A percentile compares a stretch with the other conserved stretches of the same genome.
Conservation (phyloP, 2,113 vertebrate species). For the Poeciliopsis retropinna region DNA sequence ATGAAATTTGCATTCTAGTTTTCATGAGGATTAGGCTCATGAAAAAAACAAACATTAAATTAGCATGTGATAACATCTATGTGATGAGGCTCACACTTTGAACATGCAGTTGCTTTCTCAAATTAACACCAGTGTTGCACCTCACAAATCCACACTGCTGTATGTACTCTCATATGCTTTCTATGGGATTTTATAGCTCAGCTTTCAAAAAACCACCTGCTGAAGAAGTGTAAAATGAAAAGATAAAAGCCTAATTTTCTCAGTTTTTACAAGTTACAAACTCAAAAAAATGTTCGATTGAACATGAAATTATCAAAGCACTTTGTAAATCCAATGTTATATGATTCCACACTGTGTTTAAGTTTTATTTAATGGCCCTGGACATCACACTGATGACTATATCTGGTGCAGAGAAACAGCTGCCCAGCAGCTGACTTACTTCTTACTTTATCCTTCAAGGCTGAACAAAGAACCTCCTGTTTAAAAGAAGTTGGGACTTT, state of each 20-base stretch:
- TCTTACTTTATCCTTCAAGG: neutral
- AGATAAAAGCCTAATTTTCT: slow-evolving; percentile 15
- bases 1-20: neutral
- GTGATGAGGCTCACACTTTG: neutral
- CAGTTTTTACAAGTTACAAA: neutral
- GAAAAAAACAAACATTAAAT: neutral
- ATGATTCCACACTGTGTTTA: slow-evolving; percentile 1
- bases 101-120: neutral
- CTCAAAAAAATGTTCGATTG: neutral
- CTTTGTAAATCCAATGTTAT: neutral
- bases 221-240: slow-evolving; percentile 17
- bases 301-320: neutral
- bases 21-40: neutral
- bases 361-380: slow-evolving; percentile 15
- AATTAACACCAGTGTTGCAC: neutral
- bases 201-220: slow-evolving; percentile 53
- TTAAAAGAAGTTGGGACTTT: neutral
- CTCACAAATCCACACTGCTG: neutral
- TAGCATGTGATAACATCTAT: neutral
- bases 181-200: slow-evolving; percentile 25
- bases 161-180: neutral
- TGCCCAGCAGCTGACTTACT: slow-evolving; percentile 2
- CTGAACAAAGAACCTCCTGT: slow-evolving; percentile 5
- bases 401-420: slow-evolving; percentile 3
- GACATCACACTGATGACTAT: neutral